Conservation (phyloP, 2,113 vertebrate species). For the Ibidorhyncha struthersii region DNA sequence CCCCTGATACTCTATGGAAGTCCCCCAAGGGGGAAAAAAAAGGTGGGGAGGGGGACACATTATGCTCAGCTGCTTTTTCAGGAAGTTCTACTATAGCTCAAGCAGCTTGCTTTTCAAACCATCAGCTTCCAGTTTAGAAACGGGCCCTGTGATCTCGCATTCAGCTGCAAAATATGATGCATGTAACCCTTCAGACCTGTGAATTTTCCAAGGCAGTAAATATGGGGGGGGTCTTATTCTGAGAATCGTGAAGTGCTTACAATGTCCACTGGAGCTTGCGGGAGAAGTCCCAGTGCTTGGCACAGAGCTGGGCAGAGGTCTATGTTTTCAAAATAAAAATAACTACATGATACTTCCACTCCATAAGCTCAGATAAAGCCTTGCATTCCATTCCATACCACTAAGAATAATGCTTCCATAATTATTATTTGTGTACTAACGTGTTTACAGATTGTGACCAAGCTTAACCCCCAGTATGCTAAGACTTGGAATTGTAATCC, state of each 20-base stretch:
- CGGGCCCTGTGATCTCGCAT: background rate
- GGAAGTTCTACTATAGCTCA: background rate
- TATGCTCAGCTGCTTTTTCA: background rate
- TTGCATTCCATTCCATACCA: background rate
- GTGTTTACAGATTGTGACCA: background rate
- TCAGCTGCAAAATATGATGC: background rate
- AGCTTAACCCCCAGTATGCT: background rate
- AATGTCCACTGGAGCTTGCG: background rate
- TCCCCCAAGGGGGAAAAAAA: background rate
- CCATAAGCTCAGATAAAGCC: background rate
- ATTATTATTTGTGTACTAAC: constrained; percentile 6
- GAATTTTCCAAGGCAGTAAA: background rate
- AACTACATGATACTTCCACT: background rate
- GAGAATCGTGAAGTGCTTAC: background rate
- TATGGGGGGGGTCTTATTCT: background rate
- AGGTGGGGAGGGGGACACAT: background rate
- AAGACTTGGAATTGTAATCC: background rate
- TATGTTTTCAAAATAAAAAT: constrained; percentile 7
- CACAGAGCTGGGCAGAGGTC: background rate
- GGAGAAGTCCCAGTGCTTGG: background rate
- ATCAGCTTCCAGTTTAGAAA: background rate
- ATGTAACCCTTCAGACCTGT: background rate
- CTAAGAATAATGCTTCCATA: background rate
- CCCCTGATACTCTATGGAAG: background rate
- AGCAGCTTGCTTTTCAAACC: background rate